Conservation (phyloP, 2,113 vertebrate species). For the Taxidea taxus region DNA sequence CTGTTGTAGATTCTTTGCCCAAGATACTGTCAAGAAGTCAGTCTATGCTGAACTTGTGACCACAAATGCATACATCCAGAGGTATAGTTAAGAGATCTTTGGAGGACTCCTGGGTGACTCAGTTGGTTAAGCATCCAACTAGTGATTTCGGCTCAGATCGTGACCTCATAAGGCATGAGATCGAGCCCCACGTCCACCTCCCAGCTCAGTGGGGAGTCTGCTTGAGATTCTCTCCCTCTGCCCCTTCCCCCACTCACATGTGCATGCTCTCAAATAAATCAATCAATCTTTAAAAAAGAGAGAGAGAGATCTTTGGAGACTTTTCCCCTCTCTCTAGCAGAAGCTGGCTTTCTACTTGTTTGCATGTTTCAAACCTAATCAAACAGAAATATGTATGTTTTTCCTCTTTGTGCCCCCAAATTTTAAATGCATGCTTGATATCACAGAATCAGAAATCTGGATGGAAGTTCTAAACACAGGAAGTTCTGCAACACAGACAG, state of each 20-base stretch:
- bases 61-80: neutral
- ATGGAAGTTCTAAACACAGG: neutral
- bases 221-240: neutral
- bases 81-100: neutral
- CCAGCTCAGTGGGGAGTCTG: neutral
- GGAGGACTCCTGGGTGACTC: neutral
- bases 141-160: neutral
- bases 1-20: neutral
- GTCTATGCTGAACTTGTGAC: neutral
- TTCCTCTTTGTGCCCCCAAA: neutral
- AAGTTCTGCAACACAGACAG: neutral
- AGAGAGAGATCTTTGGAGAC: neutral
- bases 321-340: neutral
- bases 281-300: neutral
- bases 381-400: neutral
- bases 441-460: neutral
- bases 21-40: neutral
- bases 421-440: constrained; percentile 1
- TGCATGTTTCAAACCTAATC: neutral
- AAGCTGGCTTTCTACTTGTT: neutral
- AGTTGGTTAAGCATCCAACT: neutral
- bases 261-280: neutral
- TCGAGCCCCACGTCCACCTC: neutral
- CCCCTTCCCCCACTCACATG: neutral
- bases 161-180: neutral